phyloP scores from a whole-genome alignment of 2,888 invertebrate species.

The Fragum sueziense region DNA sequence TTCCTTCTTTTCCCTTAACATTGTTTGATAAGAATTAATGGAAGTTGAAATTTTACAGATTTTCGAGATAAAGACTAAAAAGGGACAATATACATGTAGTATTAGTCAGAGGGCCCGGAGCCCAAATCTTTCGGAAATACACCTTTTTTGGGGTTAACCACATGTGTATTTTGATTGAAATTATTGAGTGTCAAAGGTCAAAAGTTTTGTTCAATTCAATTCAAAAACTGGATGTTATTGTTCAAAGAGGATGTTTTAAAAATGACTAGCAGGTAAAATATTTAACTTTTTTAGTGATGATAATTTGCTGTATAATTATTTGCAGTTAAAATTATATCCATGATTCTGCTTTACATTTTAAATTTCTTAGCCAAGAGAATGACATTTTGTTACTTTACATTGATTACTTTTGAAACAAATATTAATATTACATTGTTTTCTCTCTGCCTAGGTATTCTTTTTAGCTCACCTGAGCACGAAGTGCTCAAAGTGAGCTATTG shows the following conservation, averaged over 20 bases:
- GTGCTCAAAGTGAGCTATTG: too few relatives aligned
- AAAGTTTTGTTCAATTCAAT: conserved; percentile 8
- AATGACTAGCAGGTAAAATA: not conserved
- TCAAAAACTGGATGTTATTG: not conserved
- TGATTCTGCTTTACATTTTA: too few relatives aligned
- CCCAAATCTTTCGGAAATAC: conserved; percentile 18
- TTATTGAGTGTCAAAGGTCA: conserved; percentile 18
- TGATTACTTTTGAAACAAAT: not conserved
- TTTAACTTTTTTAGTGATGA: not conserved
- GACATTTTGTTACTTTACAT: not conserved
- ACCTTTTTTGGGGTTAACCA: conserved; percentile 22
- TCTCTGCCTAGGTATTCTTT: too few relatives aligned
- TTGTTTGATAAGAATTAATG: too few relatives aligned
- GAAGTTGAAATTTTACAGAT: too few relatives aligned
- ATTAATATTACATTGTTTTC: not conserved
- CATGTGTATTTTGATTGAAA: conserved; percentile 25
- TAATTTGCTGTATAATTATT: not conserved
- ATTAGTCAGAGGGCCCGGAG: conserved; percentile 9
- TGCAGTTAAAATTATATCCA: too few relatives aligned
- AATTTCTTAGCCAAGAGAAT: too few relatives aligned
- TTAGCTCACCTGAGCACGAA: too few relatives aligned
- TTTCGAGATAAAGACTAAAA: too few relatives aligned
- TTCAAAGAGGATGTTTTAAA: not conserved
- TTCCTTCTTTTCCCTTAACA: too few relatives aligned
- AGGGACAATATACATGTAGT: too few relatives aligned